Conservation (phyloP, 2,797 vertebrate genomes). For the Lophura swinhoii region DNA sequence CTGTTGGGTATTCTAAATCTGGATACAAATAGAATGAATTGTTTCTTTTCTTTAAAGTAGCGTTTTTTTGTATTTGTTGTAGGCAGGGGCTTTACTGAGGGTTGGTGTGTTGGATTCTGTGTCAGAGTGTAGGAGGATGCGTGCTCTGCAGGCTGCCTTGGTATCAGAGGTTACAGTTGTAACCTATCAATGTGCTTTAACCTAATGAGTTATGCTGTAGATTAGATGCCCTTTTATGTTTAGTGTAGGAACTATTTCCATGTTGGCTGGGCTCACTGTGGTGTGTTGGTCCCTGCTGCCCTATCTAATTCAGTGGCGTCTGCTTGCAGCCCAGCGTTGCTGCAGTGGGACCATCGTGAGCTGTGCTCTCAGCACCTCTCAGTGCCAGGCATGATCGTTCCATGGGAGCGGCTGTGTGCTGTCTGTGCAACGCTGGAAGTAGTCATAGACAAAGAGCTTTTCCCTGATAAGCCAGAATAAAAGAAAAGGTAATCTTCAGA, state of each 20-base stretch:
- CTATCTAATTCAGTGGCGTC: background rate
- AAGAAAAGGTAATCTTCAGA: background rate
- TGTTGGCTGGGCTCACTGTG: background rate
- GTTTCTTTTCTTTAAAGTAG: background rate
- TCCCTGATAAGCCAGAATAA: background rate
- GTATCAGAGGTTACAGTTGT: background rate
- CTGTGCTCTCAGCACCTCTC: background rate
- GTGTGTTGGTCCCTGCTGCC: background rate
- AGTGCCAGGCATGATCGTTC: background rate
- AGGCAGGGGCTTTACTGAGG: background rate
- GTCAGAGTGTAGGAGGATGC: background rate
- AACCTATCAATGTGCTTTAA: background rate
- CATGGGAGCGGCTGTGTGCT: background rate
- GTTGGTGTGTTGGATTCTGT: background rate
- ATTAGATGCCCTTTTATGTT: background rate
- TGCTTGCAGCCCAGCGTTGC: background rate
- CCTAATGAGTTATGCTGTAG: background rate
- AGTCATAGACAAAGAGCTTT: background rate
- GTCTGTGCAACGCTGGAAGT: background rate
- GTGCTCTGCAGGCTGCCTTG: background rate
- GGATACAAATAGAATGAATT: fast-evolving
- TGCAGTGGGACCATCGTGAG: background rate
- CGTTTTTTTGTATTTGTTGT: background rate
- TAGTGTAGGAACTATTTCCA: background rate
- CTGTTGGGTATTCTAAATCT: background rate